Conservation (phyloP, 1,140 invertebrate genomes). For the Protaetia brevitarsis region DNA sequence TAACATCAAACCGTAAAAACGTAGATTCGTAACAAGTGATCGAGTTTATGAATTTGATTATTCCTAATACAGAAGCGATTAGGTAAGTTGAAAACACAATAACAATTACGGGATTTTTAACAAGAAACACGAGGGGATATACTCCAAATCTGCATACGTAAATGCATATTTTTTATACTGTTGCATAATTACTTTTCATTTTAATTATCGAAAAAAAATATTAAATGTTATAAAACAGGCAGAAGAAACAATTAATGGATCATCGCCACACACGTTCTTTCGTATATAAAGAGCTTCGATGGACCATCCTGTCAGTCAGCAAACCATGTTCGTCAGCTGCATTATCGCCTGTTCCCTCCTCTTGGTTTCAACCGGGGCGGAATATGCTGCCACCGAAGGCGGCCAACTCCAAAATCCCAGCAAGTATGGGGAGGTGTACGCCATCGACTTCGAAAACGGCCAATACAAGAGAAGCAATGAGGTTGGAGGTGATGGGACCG, state of each 20-base stretch:
- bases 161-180: background rate
- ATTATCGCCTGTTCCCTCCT: background rate
- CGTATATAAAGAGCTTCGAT: background rate
- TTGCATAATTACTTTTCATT: background rate
- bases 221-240: background rate
- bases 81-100: no score
- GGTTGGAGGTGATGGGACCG: background rate
- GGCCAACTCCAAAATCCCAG: background rate
- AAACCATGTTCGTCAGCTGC: background rate
- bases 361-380: background rate
- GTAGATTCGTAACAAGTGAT: no score
- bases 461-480: background rate
- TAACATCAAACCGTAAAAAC: background rate
- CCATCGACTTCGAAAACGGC: background rate
- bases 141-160: background rate
- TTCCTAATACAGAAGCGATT: no score
- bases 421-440: background rate
- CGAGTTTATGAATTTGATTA: background rate
- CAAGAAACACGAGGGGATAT: background rate
- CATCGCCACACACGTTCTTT: no score
- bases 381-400: background rate
- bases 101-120: background rate
- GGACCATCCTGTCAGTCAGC: background rate
- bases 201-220: background rate
- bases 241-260: background rate